Conservation (phyloP, 2,888 invertebrate species). For the Caenorhabditis angaria region DNA sequence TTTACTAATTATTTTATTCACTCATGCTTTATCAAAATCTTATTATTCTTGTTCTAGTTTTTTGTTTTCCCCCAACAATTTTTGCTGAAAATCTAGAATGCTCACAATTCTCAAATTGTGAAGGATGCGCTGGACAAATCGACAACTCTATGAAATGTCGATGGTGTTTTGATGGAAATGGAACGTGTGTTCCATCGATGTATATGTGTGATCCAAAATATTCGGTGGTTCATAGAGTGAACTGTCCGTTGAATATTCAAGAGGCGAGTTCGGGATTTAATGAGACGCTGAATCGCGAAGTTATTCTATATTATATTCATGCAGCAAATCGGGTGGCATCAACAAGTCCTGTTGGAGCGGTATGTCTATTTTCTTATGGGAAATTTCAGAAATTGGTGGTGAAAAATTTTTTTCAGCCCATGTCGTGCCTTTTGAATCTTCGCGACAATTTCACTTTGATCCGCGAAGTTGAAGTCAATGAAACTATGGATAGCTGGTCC, state of each 20-base stretch:
- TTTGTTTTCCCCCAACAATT: background rate
- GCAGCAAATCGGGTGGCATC: conserved; percentile 43
- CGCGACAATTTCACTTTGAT: background rate
- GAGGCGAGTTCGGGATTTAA: conserved; percentile 8
- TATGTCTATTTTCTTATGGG: conserved; percentile 20
- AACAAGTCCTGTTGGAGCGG: conserved; percentile 32
- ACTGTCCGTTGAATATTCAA: conserved; percentile 27
- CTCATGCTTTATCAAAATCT: background rate
- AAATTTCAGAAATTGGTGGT: conserved; percentile 2
- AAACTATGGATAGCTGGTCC: background rate
- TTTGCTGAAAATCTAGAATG: background rate
- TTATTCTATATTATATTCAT: conserved; percentile 26
- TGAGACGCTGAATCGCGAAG: conserved; percentile 21
- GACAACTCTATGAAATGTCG: conserved; percentile 30
- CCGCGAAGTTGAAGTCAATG: background rate
- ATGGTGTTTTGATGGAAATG: conserved; percentile 5
- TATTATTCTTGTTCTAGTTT: background rate
- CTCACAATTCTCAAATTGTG: background rate
- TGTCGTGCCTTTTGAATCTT: conserved; percentile 1
- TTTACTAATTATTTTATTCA: too few species aligned
- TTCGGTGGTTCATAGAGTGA: conserved; percentile 22
- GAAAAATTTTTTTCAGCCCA: background rate
- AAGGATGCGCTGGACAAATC: conserved; percentile 32
- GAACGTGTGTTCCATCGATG: conserved; percentile 33
- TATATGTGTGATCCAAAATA: conserved; percentile 40